Evolutionary conservation across 2,797 vertebrate genomes (phyloP).

Genomic region (Labroides dimidiatus): DNA sequence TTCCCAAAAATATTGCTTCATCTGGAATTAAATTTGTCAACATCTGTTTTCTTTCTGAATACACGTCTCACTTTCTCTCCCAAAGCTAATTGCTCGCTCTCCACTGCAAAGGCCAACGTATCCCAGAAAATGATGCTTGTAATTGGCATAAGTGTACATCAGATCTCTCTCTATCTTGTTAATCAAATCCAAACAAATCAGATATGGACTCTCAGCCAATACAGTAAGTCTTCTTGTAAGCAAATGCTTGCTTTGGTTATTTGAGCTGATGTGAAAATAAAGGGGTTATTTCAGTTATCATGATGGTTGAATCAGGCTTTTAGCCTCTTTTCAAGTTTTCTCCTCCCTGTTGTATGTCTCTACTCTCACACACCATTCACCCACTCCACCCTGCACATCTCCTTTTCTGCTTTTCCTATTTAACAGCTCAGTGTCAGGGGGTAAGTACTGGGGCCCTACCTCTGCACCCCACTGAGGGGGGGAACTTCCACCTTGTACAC

Average conservation of each 20-base stretch:
- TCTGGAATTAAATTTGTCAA: constrained; percentile 64
- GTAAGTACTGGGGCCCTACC: constrained; percentile 86
- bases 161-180: constrained; percentile 58
- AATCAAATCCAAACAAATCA: constrained; percentile 73
- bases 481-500: constrained; percentile 45
- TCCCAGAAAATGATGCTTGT: constrained; percentile 70
- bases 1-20: constrained; percentile 72
- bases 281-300: constrained; percentile 69
- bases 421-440: constrained; percentile 90
- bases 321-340: constrained; percentile 28
- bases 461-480: constrained; percentile 63
- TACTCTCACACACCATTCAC: constrained; percentile 1
- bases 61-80: constrained; percentile 49
- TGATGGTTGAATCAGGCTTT: constrained; percentile 61
- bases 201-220: constrained; percentile 53
- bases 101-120: constrained; percentile 62
- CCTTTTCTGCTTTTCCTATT: constrained; percentile 79
- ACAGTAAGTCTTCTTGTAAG: constrained; percentile 69
- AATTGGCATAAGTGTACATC: constrained; percentile 60
- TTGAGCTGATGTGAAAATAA: constrained; percentile 74
- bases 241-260: constrained; percentile 73
- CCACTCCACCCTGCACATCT: constrained; percentile 73
- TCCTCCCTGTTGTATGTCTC: constrained; percentile 2
- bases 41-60: constrained; percentile 67
- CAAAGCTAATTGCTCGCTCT: constrained; percentile 60